These are phyloP conservation scores for Apomyelois bistriatella DNA, from an alignment of 2,888 invertebrate genomes.

Conservation along the genomic window DNA sequence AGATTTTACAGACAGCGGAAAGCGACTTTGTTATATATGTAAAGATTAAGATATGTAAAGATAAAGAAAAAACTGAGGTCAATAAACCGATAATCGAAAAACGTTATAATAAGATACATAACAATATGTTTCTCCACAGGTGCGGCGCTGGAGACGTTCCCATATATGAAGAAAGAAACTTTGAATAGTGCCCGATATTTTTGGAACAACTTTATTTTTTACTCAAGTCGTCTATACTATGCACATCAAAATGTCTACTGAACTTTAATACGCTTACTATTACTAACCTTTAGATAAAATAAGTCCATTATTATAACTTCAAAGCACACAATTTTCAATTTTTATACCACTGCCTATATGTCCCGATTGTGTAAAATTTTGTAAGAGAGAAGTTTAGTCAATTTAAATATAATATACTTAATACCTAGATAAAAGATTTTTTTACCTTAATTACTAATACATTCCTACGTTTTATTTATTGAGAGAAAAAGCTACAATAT, in stretches of 20 bases:
- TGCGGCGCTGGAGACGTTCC: constrained; percentile 60
- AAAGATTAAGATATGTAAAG: too few species aligned
- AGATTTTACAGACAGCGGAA: too few species aligned
- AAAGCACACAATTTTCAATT: constrained; percentile 13
- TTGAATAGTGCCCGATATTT: constrained; percentile 58
- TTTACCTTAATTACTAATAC: too few species aligned
- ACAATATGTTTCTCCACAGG: constrained; percentile 39
- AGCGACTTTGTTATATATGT: too few species aligned
- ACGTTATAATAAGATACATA: neutral
- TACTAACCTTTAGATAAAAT: constrained; percentile 48
- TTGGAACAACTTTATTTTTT: constrained; percentile 66
- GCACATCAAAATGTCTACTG: constrained; percentile 43
- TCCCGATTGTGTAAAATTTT: neutral
- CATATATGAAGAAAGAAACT: constrained; percentile 43
- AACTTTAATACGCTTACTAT: constrained; percentile 26
- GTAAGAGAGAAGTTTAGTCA: neutral
- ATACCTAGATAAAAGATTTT: neutral
- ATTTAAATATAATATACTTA: neutral
- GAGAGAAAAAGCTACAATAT: too few species aligned
- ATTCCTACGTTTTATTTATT: too few species aligned
- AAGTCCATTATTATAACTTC: constrained; percentile 12
- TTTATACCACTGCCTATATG: constrained; percentile 15
- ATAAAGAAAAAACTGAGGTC: too few species aligned
- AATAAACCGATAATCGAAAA: too few species aligned
- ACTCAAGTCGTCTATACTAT: constrained; percentile 50